phyloP scores from a whole-genome alignment of 2,113 vertebrate genomes.

The Notothenia coriiceps region DNA sequence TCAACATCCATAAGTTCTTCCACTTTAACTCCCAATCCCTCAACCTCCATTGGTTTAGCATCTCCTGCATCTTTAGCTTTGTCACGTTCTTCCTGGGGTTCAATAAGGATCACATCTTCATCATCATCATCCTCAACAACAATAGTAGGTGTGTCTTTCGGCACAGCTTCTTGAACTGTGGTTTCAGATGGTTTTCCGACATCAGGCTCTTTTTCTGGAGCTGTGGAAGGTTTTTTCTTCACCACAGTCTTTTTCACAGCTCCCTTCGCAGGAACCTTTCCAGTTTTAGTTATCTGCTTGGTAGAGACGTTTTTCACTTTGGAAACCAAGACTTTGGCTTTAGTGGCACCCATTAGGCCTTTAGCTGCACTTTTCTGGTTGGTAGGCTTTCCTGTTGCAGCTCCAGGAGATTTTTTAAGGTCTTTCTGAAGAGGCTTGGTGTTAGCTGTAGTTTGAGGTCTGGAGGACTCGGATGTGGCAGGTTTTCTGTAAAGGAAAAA shows the following conservation, averaged over 20 bases:
- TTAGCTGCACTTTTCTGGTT: not conserved
- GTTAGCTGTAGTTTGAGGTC: too few relatives aligned
- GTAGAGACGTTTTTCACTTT: slow-evolving; percentile 14
- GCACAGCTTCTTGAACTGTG: not conserved
- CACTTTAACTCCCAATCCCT: not conserved
- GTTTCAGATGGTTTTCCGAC: not conserved
- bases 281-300: not conserved
- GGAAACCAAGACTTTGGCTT: slow-evolving; percentile 5
- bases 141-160: not conserved
- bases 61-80: not conserved
- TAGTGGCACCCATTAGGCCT: not conserved
- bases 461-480: not conserved
- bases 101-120: not conserved
- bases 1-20: not conserved
- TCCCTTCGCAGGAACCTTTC: not conserved
- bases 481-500: slow-evolving; percentile 19
- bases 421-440: not conserved
- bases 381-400: not conserved
- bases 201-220: too few relatives aligned
- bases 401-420: too few relatives aligned
- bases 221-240: not conserved
- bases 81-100: not conserved
- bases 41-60: not conserved
- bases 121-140: not conserved
- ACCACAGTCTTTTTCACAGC: not conserved